phyloP scores from a whole-genome alignment of 2,888 invertebrate species.

The Machimus atricapillus region DNA sequence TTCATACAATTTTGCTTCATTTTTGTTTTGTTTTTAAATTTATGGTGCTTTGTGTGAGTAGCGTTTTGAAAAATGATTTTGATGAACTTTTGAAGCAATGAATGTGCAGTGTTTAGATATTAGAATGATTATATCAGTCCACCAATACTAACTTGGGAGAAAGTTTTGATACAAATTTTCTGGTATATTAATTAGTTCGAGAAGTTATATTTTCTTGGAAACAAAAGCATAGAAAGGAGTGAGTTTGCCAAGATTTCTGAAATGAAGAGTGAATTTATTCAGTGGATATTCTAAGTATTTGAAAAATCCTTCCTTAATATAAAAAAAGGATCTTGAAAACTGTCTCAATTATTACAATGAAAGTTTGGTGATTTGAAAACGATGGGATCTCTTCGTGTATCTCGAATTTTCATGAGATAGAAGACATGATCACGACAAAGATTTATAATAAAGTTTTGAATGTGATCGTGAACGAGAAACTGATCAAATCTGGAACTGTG shows the following conservation, averaged over 20 bases:
- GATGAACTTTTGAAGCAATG: neutral
- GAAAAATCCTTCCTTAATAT: too few species aligned
- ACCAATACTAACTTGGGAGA: neutral
- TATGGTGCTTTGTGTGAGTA: neutral
- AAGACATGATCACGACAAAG: too few species aligned
- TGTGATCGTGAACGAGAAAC: too few species aligned
- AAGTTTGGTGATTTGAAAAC: too few species aligned
- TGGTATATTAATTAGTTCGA: neutral
- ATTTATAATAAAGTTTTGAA: too few species aligned
- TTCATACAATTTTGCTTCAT: neutral
- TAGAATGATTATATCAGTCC: neutral
- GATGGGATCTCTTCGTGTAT: too few species aligned
- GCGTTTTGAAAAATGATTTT: neutral
- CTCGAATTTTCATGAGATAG: too few species aligned
- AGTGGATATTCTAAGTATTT: too few species aligned
- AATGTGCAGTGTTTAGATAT: neutral
- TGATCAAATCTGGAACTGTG: too few species aligned
- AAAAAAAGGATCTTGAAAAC: too few species aligned
- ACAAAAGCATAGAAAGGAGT: neutral
- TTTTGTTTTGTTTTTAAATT: neutral
- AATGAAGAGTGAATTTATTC: too few species aligned
- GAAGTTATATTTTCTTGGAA: neutral
- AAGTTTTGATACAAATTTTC: neutral
- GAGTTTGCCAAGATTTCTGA: neutral
- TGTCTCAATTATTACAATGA: too few species aligned